phyloP scores from a whole-genome alignment of 35 echinoderm and acorn worm species.

The Ophiothrix spiculata region DNA sequence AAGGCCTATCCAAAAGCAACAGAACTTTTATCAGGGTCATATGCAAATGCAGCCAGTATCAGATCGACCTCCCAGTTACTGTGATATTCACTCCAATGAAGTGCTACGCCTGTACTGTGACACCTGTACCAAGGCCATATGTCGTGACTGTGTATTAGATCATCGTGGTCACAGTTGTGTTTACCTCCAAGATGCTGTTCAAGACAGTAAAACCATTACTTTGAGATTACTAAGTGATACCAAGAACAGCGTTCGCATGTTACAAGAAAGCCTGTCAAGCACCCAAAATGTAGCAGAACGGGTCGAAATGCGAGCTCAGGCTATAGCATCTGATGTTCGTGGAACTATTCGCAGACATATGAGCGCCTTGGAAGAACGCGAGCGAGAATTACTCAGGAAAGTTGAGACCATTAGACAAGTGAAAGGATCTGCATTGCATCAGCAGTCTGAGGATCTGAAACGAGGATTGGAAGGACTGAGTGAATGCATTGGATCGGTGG shows the following conservation, averaged over 20 bases:
- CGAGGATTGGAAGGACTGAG: conserved; percentile 59
- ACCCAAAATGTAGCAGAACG: conserved; percentile 80
- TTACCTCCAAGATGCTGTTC: conserved; percentile 96
- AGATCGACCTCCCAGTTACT: conserved; percentile 82
- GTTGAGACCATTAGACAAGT: conserved; percentile 90
- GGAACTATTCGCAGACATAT: conserved; percentile 78
- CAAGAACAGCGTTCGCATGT: conserved; percentile 55
- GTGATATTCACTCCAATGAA: conserved; percentile 78
- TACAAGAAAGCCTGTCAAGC: conserved; percentile 79
- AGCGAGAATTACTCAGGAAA: conserved; percentile 74
- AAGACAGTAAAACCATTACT: conserved; percentile 82
- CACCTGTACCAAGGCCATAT: conserved; percentile 89
- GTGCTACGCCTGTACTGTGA: conserved; percentile 88
- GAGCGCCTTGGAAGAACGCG: conserved; percentile 85
- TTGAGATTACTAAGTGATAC: conserved; percentile 79
- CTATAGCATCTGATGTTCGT: conserved; percentile 73
- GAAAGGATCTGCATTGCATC: conserved; percentile 66
- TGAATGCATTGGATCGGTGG: conserved; percentile 65
- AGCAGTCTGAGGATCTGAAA: conserved; percentile 67
- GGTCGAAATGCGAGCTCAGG: conserved; percentile 69
- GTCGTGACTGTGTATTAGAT: conserved; percentile 91
- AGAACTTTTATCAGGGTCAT: conserved; percentile 49
- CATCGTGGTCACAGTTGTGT: conserved; percentile 92
- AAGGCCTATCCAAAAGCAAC: conserved; percentile 40
- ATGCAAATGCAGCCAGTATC: conserved; percentile 60